A percentile compares a stretch with the other conserved stretches of the same genome.
phyloP scores from a whole-genome alignment of 2,113 vertebrate genomes.

The Hassar affinis region DNA sequence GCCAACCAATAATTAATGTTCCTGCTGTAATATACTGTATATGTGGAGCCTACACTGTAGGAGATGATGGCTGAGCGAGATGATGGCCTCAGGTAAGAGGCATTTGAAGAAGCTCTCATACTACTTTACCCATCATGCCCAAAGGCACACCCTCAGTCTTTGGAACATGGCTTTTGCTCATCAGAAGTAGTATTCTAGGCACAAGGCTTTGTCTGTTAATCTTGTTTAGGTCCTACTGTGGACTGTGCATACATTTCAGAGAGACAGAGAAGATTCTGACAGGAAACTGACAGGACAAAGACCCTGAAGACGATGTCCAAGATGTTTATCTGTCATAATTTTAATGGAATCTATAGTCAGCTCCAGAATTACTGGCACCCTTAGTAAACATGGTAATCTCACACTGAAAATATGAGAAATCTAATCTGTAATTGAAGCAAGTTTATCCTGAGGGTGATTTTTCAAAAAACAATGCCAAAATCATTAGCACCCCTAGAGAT shows the following conservation, averaged over 20 bases:
- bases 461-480: not conserved
- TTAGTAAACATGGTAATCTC: not conserved
- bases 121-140: conserved; percentile 42
- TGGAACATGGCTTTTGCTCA: conserved; percentile 58
- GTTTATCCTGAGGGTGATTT: not conserved
- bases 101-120: conserved; percentile 31
- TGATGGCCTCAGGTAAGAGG: conserved; percentile 41
- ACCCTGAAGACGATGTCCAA: not conserved
- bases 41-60: conserved; percentile 65
- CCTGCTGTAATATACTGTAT: conserved; percentile 60
- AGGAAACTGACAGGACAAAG: not conserved
- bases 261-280: not conserved
- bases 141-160: conserved; percentile 60
- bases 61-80: conserved; percentile 66
- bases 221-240: not conserved
- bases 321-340: not conserved
- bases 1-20: conserved; percentile 69
- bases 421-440: not conserved
- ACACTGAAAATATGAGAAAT: not conserved
- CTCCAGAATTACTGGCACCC: not conserved
- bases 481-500: not conserved
- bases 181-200: conserved; percentile 47
- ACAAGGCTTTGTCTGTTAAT: conserved; percentile 21
- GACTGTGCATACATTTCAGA: conserved; percentile 14
- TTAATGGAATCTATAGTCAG: not conserved